A percentile compares a stretch with the other conserved stretches of the same genome.
Conservation (phyloP, 2,888 invertebrate genomes). For the Tethea ocularis region DNA sequence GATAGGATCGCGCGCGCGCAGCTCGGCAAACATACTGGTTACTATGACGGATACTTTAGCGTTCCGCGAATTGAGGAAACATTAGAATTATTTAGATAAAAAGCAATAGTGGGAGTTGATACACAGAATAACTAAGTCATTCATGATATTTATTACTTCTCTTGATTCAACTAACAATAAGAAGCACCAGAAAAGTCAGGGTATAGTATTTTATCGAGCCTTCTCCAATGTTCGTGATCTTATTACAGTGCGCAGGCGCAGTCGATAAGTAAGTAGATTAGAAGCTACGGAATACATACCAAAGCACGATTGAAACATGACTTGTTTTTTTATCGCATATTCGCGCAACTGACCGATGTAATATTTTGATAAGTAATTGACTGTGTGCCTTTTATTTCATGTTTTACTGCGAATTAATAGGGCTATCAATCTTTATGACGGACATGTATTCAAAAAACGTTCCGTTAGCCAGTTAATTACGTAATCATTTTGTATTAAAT, state of each 20-base stretch:
- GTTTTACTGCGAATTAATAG: slow-evolving; percentile 9
- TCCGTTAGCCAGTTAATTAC: neutral
- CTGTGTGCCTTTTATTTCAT: slow-evolving; percentile 1
- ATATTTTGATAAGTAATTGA: slow-evolving; percentile 11
- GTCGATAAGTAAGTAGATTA: too few relatives aligned
- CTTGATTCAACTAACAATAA: too few relatives aligned
- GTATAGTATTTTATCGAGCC: too few relatives aligned
- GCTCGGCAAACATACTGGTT: slow-evolving; percentile 14
- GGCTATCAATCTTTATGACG: slow-evolving; percentile 3
- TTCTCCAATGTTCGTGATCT: too few relatives aligned
- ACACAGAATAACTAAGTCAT: neutral
- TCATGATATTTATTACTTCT: neutral
- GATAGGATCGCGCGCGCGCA: slow-evolving; percentile 25
- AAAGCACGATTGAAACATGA: neutral
- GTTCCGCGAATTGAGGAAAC: slow-evolving; percentile 7
- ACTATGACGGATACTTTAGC: slow-evolving; percentile 18
- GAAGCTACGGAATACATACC: neutral
- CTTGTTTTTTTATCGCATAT: neutral
- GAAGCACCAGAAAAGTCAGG: too few relatives aligned
- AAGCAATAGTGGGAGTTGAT: neutral
- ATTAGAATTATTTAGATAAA: slow-evolving; percentile 2
- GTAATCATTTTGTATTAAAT: neutral
- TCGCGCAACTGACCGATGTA: neutral
- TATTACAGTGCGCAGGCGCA: too few relatives aligned
- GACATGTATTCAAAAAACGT: neutral